Evolutionary conservation across 2,797 vertebrate species (phyloP).

Genomic region (Cryptoblepharus egeriae): DNA sequence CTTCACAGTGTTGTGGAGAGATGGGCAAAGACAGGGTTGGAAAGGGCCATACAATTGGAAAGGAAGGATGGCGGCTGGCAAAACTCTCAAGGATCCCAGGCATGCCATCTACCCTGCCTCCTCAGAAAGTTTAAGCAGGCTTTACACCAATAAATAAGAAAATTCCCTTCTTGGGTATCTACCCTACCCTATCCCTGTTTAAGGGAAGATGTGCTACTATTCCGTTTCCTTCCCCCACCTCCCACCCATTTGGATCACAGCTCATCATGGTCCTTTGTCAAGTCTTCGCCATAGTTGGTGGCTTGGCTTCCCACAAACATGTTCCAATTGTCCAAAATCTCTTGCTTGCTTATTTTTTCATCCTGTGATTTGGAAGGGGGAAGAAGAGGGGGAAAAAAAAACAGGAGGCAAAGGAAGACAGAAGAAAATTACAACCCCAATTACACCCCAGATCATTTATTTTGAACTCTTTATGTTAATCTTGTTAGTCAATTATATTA

Average conservation of each 20-base stretch:
- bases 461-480: neutral
- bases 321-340: slow-evolving; percentile 93
- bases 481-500: slow-evolving; percentile 18
- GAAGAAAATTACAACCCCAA: slow-evolving; percentile 31
- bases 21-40: neutral
- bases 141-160: slow-evolving; percentile 23
- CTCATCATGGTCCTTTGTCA: slow-evolving; percentile 89
- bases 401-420: slow-evolving; percentile 9
- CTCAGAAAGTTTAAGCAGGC: slow-evolving; percentile 15
- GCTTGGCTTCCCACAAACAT: slow-evolving; percentile 96
- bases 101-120: neutral
- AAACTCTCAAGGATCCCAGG: neutral
- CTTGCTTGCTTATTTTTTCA: slow-evolving; percentile 86
- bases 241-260: slow-evolving; percentile 72
- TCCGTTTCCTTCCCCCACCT: neutral
- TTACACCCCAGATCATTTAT: neutral
- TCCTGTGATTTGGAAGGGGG: slow-evolving; percentile 76
- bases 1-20: slow-evolving; percentile 7
- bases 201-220: slow-evolving; percentile 4
- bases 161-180: neutral
- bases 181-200: slow-evolving; percentile 1
- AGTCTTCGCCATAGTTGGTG: slow-evolving; percentile 93
- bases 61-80: neutral
- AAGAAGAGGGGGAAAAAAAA: neutral
- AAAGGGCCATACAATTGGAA: neutral